A percentile compares a stretch with the other conserved stretches of the same genome.
Conservation (phyloP, 2,797 vertebrate genomes). For the Apogon talboti region DNA sequence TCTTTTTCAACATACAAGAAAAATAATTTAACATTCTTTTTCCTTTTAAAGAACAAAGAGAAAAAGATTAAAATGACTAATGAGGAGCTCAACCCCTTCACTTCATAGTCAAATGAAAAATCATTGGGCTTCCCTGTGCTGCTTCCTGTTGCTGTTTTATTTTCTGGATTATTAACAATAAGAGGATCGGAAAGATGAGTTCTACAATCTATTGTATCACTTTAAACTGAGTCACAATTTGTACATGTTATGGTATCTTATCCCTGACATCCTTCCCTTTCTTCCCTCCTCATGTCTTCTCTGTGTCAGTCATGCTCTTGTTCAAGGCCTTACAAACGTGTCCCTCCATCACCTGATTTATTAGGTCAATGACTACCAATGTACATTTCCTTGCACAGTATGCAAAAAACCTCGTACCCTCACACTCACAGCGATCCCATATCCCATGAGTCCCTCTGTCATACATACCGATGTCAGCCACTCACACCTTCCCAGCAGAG, state of each 20-base stretch:
- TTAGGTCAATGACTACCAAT: slow-evolving; percentile 89
- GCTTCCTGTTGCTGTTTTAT: slow-evolving; percentile 26
- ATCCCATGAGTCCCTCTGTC: slow-evolving; percentile 19
- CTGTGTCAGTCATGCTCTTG: slow-evolving; percentile 66
- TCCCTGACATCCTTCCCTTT: slow-evolving; percentile 13
- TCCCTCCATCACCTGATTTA: slow-evolving; percentile 63
- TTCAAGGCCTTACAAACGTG: slow-evolving; percentile 59
- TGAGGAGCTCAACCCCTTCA: slow-evolving; percentile 35
- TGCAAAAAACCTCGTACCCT: slow-evolving; percentile 80
- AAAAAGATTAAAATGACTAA: slow-evolving; percentile 35
- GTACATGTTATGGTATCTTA: too few species aligned
- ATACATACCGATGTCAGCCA: slow-evolving; percentile 37
- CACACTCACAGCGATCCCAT: slow-evolving; percentile 66
- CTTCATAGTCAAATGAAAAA: slow-evolving; percentile 19
- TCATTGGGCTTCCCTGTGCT: background rate
- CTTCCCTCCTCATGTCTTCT: slow-evolving; percentile 23
- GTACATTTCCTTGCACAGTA: slow-evolving; percentile 77
- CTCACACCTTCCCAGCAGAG: slow-evolving; percentile 40
- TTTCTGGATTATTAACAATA: slow-evolving; percentile 14
- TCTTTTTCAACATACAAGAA: slow-evolving; percentile 5
- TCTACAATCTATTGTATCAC: background rate
- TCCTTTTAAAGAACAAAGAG: background rate
- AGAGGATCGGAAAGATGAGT: background rate
- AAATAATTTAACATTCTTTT: slow-evolving; percentile 7
- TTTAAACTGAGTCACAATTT: too few species aligned